Evolutionary conservation across 2,113 vertebrate genomes (phyloP), one percentile per base, ranked within the genome.

Genomic region (Nibea coibor): DNA sequence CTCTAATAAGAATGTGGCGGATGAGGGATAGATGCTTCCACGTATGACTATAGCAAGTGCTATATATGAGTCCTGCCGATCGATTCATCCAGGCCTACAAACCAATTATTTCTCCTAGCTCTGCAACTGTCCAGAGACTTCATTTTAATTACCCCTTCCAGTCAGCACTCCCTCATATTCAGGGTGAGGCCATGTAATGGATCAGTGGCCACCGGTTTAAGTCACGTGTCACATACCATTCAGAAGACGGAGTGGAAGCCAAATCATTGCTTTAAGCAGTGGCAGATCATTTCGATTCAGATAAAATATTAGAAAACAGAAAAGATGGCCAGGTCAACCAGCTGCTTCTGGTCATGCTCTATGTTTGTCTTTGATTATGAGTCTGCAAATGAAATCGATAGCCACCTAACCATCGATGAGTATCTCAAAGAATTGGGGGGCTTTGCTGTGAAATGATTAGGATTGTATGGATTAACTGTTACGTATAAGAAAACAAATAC

Each of bases 101-200:
- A 78, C 71, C 80, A 87, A 90, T 92, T 91, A 92, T 73, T 82
- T 67, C 71, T 80, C 59, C 63, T 10, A n/a, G 84, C 70, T 67
- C 35, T 35, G 56, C 24, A 65, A 57, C 63, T 70, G 61, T 63
- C 64, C 48, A 81, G 56, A 77, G 81, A 80, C 54, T 83, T 87
- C 62, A 72, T 77, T 83, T 72, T 90, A 93, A 91, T 90, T 79
- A 88, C 69, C 45, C 26, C n/a, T 75, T 66, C 59, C 80, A 89
- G 80, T 87, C 84, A 68, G 75, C n/a, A 68, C 74, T 58, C 74
- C 64, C 72, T 88, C 82, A 83, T 85, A 87, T 85, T 84, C 42
- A 77, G 71, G 17, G 56, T 53, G 19, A 72, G 61, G 64, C 66
- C 56, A 19, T 69, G 42, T 56, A 39, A 81, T 77, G 39, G 80